phyloP scores from a whole-genome alignment of 2,888 invertebrate species.

The Calliscelio sp. region DNA sequence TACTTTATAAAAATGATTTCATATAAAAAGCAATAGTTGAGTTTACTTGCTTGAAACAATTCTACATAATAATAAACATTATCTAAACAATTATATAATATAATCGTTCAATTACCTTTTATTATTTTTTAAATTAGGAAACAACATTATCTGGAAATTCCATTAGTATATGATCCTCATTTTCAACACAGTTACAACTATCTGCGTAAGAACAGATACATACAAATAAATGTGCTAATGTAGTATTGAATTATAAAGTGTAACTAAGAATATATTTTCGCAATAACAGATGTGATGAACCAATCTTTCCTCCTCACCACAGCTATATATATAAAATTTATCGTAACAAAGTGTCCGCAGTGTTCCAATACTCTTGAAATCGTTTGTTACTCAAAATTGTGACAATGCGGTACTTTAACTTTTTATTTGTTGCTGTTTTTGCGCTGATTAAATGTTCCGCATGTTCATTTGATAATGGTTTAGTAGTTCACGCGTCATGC shows the following conservation, averaged over 20 bases:
- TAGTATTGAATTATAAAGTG: conserved; percentile 7
- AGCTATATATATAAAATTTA: conserved; percentile 43
- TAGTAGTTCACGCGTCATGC: conserved; percentile 47
- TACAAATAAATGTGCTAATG: conserved; percentile 4
- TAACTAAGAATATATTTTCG: conserved; percentile 36
- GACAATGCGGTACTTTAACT: no score
- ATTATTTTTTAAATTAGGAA: conserved; percentile 6
- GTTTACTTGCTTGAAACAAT: no score
- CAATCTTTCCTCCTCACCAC: conserved; percentile 33
- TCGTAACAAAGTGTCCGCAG: background rate
- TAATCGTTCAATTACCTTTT: no score
- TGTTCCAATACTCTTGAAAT: no score
- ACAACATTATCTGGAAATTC: conserved; percentile 19
- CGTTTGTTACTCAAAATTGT: no score
- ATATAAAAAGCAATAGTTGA: no score
- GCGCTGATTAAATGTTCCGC: background rate
- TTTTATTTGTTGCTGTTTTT: no score
- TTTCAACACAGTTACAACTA: background rate
- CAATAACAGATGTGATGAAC: conserved; percentile 24
- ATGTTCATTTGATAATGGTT: background rate
- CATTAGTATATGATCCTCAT: background rate
- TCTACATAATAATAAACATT: no score
- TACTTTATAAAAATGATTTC: no score
- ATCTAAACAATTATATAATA: no score
- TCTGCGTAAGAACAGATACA: conserved; percentile 7